Conservation (phyloP, 2,888 invertebrate species). For the Spilarctia lutea region DNA sequence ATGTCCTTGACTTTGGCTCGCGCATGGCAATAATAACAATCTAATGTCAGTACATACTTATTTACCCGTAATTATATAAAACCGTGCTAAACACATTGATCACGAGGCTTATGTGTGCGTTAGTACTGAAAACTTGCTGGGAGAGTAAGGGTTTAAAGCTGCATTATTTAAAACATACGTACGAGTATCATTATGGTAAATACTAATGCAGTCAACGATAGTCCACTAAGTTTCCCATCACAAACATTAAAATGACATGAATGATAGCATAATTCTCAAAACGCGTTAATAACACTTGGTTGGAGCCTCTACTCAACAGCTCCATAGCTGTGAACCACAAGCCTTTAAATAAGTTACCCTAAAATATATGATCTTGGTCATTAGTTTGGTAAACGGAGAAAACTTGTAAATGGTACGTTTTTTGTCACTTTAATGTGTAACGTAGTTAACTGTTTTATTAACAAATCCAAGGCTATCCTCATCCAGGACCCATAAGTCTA, state of each 20-base stretch:
- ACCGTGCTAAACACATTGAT: not conserved
- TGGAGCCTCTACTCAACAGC: not conserved
- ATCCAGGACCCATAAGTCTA: not conserved
- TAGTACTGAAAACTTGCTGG: not conserved
- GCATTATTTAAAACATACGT: not conserved
- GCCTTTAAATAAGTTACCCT: not conserved
- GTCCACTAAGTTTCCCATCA: not conserved
- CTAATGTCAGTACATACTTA: not conserved
- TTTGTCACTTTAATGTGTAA: too few relatives aligned
- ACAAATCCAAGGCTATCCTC: not conserved
- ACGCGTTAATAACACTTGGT: not conserved
- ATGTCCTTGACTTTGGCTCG: conserved; percentile 5
- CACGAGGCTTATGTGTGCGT: not conserved
- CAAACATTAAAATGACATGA: too few relatives aligned
- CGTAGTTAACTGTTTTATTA: not conserved
- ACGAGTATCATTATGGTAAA: not conserved
- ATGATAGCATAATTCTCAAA: not conserved
- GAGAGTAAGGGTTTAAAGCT: not conserved
- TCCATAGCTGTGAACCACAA: not conserved
- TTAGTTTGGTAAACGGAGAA: not conserved
- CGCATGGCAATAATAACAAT: conserved; percentile 3
- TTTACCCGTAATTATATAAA: not conserved
- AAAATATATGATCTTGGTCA: not conserved
- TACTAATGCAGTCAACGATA: not conserved
- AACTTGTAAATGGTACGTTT: too few relatives aligned